Percentiles rank a stretch among this genome's conserved stretches.
Conservation (phyloP, 2,113 vertebrate genomes). For the Cryptotis parvus region DNA sequence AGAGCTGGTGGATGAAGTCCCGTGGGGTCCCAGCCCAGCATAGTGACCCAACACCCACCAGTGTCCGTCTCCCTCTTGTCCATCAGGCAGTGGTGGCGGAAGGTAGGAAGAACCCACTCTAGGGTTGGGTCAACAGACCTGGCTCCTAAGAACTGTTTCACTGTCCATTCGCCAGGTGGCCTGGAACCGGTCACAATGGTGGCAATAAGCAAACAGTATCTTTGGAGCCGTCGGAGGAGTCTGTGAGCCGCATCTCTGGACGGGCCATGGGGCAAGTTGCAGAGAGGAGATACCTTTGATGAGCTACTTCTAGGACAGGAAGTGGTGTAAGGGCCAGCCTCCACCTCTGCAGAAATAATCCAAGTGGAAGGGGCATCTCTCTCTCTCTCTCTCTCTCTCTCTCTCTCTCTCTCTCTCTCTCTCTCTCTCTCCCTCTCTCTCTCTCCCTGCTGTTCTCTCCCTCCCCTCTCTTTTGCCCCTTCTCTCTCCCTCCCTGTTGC, state of each 20-base stretch:
- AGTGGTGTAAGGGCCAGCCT: background rate
- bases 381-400: background rate
- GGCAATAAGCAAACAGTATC: background rate
- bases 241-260: background rate
- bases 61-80: background rate
- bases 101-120: background rate
- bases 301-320: background rate
- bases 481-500: background rate
- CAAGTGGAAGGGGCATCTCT: background rate
- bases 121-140: background rate
- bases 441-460: background rate
- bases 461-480: background rate
- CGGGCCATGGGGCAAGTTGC: background rate
- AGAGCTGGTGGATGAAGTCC: background rate
- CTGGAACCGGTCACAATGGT: background rate
- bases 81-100: rapidly evolving
- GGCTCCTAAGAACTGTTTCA: background rate
- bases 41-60: background rate
- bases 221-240: background rate
- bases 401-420: background rate
- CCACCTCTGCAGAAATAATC: background rate
- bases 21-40: background rate
- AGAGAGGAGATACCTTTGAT: background rate
- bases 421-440: no score
- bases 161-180: no score